Base-by-base conservation (phyloP, 2,888 invertebrate species). In the Poecilobothrus nobilitatus region DNA sequence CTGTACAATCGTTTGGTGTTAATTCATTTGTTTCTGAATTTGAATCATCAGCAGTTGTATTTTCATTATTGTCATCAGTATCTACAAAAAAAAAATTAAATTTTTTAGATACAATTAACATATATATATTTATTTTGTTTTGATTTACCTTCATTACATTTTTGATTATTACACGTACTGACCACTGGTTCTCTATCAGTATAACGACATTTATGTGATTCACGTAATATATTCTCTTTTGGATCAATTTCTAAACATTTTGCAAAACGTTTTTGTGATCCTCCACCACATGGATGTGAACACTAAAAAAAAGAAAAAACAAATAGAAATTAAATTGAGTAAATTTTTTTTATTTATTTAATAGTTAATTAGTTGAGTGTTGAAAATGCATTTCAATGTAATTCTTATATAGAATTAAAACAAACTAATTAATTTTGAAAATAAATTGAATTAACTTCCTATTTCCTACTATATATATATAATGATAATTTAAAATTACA, bases 1-100 rank as follows among this genome's bases (percentile, higher is more conserved):
- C 94, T 61, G 83, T 82, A 71, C 77, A 77, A 65, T 79, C 92
- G 92, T 67, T 83, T 66, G 75, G 67, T 78, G n/a, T 67, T 10
- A 70, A 69, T 68, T 75, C 75, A 70, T 74, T 74, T 53, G 53
- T 53, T 53, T 53, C 18, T 3, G 53, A 53, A 53, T 53, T 53
- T 53, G 53, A 12, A 53, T 18, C 18, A 53, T 53, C 53, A 41
- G 9, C 15, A 12, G 15, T 41, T 27, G 27, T 5, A 27, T 27
- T 27, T 68, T 73, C 70, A 3, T 71, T 63, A n/a, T 15, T 64
- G 12, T 64, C 64, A 18, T 33, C 61, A 64, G 18, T 15, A 27
- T 64, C 64, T 33, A 15, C 7, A 10, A 10, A 37, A 37, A 12
- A 37, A 37, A 37, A 10, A 10, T 37, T 37, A 12, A 34, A 8